Conservation (phyloP, 2,797 vertebrate genomes). For the Acanthiza pusilla region DNA sequence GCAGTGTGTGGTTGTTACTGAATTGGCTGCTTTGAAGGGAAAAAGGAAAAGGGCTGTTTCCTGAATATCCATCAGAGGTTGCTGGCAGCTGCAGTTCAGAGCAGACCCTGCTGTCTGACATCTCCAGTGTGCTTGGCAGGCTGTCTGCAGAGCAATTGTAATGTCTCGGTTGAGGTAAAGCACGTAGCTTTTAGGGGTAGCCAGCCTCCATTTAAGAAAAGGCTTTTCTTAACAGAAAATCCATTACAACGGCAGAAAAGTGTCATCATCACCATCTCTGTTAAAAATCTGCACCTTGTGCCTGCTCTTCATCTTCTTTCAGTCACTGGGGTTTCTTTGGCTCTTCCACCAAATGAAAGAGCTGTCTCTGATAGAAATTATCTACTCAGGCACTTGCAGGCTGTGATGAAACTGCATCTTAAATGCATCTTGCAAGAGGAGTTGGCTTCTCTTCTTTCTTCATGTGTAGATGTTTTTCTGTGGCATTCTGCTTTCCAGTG, state of each 20-base stretch:
- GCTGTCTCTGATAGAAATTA: slow-evolving; percentile 33
- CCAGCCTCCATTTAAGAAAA: neutral
- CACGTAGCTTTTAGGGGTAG: neutral
- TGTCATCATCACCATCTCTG: neutral
- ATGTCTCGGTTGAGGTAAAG: neutral
- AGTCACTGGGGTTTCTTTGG: neutral
- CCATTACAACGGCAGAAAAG: neutral
- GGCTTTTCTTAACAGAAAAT: neutral
- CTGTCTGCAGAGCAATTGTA: neutral
- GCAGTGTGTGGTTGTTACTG: neutral
- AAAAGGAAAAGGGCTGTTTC: neutral
- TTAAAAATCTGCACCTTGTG: neutral
- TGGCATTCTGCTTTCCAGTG: neutral
- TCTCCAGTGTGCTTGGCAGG: neutral
- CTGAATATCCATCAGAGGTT: neutral
- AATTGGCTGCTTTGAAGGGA: neutral
- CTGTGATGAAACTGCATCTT: neutral
- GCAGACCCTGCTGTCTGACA: neutral
- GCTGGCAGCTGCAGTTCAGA: neutral
- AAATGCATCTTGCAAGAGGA: neutral
- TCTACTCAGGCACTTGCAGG: neutral
- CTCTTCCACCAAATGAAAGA: neutral
- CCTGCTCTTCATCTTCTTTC: neutral
- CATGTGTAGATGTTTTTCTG: neutral
- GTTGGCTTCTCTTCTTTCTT: neutral